Evolutionary conservation across 2,797 vertebrate genomes (phyloP).

Genomic region (Tolypeutes matacus): DNA sequence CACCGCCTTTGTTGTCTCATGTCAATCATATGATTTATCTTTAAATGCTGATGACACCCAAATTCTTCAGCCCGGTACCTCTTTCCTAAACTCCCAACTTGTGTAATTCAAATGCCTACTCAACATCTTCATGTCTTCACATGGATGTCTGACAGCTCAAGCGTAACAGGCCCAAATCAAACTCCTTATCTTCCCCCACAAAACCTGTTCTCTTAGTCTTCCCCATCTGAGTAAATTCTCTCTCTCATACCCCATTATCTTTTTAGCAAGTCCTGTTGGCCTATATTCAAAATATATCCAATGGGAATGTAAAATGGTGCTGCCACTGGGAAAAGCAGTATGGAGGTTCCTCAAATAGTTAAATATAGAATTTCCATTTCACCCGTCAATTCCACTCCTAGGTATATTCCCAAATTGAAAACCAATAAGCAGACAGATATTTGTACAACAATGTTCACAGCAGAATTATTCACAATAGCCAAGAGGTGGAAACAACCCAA

Average conservation of each 20-base stretch:
- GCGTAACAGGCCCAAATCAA: not conserved
- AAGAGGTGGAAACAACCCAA: no score
- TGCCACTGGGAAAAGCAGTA: no score
- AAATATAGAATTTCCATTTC: no score
- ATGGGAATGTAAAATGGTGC: no score
- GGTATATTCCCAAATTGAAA: no score
- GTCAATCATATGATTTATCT: not conserved
- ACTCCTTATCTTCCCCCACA: not conserved
- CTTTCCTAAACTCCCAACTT: not conserved
- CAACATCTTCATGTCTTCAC: not conserved
- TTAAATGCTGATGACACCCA: not conserved
- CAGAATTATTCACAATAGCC: no score
- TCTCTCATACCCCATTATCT: not conserved
- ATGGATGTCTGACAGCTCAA: not conserved
- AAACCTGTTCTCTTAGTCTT: not conserved
- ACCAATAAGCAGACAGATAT: no score
- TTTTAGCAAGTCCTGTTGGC: not conserved
- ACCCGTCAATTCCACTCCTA: no score
- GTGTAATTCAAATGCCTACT: not conserved
- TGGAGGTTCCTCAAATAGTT: no score
- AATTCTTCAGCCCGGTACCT: not conserved
- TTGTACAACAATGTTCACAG: no score
- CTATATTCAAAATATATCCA: not conserved
- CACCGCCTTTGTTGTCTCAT: not conserved
- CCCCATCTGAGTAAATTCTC: not conserved